Evolutionary conservation across 2,113 vertebrate species (phyloP).

Genomic region (Neogobius melanostomus): DNA sequence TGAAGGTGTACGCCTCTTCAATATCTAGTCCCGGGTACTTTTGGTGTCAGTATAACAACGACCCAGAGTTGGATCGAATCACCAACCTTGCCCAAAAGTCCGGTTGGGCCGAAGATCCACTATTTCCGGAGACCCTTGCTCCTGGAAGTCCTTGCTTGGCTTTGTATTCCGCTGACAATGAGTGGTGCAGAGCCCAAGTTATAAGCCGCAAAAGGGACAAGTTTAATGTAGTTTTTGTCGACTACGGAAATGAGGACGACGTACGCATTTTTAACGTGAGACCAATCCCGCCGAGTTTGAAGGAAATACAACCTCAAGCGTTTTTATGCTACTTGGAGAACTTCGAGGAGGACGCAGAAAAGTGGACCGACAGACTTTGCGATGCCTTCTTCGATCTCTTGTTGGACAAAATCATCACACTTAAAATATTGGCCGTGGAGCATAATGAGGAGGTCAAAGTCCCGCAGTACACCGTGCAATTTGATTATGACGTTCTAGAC

Average conservation of each 20-base stretch:
- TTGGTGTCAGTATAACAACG: constrained; percentile 79
- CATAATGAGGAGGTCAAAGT: constrained; percentile 41
- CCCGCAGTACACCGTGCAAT: constrained; percentile 72
- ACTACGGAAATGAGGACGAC: constrained; percentile 81
- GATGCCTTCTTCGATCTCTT: constrained; percentile 76
- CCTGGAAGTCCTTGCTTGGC: constrained; percentile 79
- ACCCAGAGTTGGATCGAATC: constrained; percentile 69
- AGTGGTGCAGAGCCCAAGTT: constrained; percentile 82
- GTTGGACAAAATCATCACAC: constrained; percentile 71
- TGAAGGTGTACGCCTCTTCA: constrained; percentile 73
- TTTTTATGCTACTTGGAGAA: constrained; percentile 83
- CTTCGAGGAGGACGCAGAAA: constrained; percentile 74
- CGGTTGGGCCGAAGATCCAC: constrained; percentile 36
- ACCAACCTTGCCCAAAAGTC: constrained; percentile 69
- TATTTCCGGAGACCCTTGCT: constrained; percentile 37
- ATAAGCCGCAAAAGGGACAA: constrained; percentile 35
- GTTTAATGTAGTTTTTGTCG: constrained; percentile 75
- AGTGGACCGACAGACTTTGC: constrained; percentile 75
- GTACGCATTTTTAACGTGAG: constrained; percentile 64
- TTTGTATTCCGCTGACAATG: constrained; percentile 75
- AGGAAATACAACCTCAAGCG: constrained; percentile 76
- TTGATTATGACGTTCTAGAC: neutral
- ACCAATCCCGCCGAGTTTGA: constrained; percentile 69
- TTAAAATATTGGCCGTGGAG: constrained; percentile 63
- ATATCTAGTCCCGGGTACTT: constrained; percentile 80